Percentiles rank a stretch among this genome's conserved stretches.
Evolutionary conservation across 2,113 vertebrate species (phyloP).

Genomic region (Microtus pennsylvanicus): DNA sequence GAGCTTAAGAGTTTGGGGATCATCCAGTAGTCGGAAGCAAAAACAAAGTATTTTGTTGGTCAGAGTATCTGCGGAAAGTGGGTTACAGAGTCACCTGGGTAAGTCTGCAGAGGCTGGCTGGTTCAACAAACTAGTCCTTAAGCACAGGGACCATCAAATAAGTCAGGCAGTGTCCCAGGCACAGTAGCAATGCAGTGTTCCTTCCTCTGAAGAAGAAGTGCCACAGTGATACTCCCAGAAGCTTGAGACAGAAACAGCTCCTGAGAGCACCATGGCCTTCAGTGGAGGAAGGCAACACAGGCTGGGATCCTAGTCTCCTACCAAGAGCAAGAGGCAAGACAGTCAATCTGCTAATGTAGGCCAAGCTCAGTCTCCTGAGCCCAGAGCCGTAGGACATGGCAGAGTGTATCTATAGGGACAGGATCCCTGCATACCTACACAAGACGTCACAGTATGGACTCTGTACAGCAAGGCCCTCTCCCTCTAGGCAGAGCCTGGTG

Average conservation of each 20-base stretch:
- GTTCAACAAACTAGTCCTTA: background rate
- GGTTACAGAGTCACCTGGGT: background rate
- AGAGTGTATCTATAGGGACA: background rate
- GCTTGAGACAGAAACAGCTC: background rate
- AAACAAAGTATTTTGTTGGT: background rate
- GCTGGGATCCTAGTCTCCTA: background rate
- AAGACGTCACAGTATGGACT: no score
- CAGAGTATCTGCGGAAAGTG: background rate
- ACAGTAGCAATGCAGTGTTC: background rate
- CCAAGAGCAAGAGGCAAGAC: background rate
- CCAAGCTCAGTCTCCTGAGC: background rate
- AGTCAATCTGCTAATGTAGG: background rate
- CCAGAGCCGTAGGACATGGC: background rate
- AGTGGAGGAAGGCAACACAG: background rate
- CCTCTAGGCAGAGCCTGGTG: background rate
- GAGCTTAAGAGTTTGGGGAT: background rate
- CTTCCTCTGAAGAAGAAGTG: background rate
- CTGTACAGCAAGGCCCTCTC: background rate
- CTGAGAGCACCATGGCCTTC: background rate
- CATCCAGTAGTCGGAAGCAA: background rate
- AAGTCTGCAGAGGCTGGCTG: background rate
- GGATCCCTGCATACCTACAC: fast-evolving
- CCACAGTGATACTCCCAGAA: background rate
- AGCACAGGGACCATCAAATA: background rate
- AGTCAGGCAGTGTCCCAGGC: background rate